Conservation (phyloP, 2,888 invertebrate species). For the Ophioninae sp. region DNA sequence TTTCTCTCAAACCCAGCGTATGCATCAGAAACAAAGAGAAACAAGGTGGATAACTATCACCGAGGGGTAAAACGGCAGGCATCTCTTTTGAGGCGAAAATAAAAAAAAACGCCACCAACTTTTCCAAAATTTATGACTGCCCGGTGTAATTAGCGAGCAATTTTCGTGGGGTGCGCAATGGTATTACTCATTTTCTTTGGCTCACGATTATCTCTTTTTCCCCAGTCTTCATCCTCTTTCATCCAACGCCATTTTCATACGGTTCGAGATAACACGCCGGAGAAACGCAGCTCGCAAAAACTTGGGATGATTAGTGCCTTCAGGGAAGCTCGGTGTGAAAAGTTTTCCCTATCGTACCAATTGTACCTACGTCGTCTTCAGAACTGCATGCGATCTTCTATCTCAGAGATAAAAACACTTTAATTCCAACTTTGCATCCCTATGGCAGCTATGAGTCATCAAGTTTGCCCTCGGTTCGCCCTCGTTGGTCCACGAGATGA, state of each 20-base stretch:
- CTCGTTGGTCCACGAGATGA: no score
- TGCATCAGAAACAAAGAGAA: slow-evolving; percentile 15
- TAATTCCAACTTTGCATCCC: not conserved
- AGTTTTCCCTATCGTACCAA: slow-evolving; percentile 20
- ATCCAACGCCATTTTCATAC: not conserved
- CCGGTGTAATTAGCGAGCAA: slow-evolving; percentile 41
- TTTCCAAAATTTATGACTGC: slow-evolving; percentile 40
- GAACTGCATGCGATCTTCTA: not conserved
- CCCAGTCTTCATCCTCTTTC: not conserved
- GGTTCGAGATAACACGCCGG: not conserved
- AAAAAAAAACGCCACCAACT: slow-evolving; percentile 6
- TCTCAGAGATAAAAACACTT: slow-evolving; percentile 14
- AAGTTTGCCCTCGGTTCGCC: no score
- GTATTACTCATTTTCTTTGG: slow-evolving; percentile 8
- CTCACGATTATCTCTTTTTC: slow-evolving; percentile 16
- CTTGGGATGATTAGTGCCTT: slow-evolving; percentile 28
- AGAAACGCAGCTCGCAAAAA: not conserved
- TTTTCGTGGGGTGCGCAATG: slow-evolving; percentile 27
- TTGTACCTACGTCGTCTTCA: slow-evolving; percentile 6
- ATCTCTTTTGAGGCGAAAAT: not conserved
- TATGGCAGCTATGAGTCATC: not conserved
- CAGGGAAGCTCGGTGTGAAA: slow-evolving; percentile 9
- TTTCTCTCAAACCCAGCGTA: slow-evolving; percentile 28
- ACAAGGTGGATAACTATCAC: slow-evolving; percentile 26
- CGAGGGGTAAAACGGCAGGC: slow-evolving; percentile 19